Evolutionary conservation across 2,888 invertebrate genomes (phyloP), one percentile per base, ranked within the genome.

Genomic region (Herminia tarsipennalis): DNA sequence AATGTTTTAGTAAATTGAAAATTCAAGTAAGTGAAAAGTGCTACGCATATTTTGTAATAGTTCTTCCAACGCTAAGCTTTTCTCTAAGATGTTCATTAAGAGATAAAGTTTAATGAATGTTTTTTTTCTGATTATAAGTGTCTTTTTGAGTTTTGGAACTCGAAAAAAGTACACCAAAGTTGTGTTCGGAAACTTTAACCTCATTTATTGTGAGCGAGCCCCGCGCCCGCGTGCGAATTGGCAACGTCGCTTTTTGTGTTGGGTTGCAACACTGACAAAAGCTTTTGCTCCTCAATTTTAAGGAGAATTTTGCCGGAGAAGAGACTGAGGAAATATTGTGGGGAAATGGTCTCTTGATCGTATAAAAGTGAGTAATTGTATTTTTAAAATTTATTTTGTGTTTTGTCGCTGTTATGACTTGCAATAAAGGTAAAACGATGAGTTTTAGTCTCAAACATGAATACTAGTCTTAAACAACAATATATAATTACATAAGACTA

Each of bases 141-240:
- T 55, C n/a, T 64, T 62, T 65, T 54, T 34, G 28, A 61, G 34
- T 42, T 66, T 62, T 34, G 35, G 52, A 66, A 49, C 67, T 73
- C 59, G 67, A 85, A 81, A 76, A n/a, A 73, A 76, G 73, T 77
- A 57, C 64, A 66, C 59, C 71, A 81, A 82, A 81, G 79, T 78
- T 75, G 76, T 71, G 81, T 80, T 84, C 79, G 77, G 78, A 87
- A 89, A 90, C 86, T 89, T 88, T 89, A 90, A 89, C 89, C 89
- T 90, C 90, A 88, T 89, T 90, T 83, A 61, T 62, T 78, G 81
- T 81, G 80, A 78, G 78, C 73, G 70, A 57, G 63, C 70, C 72
- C 75, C 73, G 70, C 58, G 40, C 69, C 58, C 62, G 45, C 58
- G 47, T 57, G 63, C 63, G 70, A 78, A 80, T 77, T 82, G 90